phyloP scores from a whole-genome alignment of 2,113 vertebrate genomes.

The Brachyistius frenatus region DNA sequence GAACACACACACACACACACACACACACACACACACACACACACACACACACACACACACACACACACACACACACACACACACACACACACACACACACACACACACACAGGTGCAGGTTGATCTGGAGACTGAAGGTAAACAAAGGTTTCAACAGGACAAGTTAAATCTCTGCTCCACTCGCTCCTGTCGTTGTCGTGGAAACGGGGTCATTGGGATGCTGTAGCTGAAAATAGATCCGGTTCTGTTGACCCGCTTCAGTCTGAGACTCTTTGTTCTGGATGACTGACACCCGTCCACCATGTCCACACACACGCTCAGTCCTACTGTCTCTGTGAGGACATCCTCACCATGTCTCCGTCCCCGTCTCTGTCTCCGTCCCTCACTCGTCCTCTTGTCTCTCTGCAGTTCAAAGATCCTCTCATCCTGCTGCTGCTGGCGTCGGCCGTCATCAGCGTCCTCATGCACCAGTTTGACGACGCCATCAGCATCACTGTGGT shows the following conservation, averaged over 20 bases:
- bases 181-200: not conserved
- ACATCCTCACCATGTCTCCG: no score
- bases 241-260: not conserved
- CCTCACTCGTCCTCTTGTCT: not conserved
- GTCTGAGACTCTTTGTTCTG: not conserved
- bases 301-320: no score
- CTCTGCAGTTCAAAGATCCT: slow-evolving; percentile 96
- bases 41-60: no score
- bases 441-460: slow-evolving; percentile 96
- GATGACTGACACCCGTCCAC: slow-evolving; percentile 13
- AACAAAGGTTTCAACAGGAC: no score
- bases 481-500: slow-evolving; percentile 99
- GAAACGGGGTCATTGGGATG: slow-evolving; percentile 43
- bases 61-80: no score
- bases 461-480: slow-evolving; percentile 99
- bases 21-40: no score
- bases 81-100: no score
- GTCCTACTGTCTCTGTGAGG: no score
- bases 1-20: no score
- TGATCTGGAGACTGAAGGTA: no score
- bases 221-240: slow-evolving; percentile 40
- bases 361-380: no score
- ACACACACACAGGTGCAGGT: no score
- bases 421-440: slow-evolving; percentile 97
- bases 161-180: slow-evolving; percentile 5